Evolutionary conservation across 2,797 vertebrate species (phyloP).

Genomic region (Brachymystax lenok): DNA sequence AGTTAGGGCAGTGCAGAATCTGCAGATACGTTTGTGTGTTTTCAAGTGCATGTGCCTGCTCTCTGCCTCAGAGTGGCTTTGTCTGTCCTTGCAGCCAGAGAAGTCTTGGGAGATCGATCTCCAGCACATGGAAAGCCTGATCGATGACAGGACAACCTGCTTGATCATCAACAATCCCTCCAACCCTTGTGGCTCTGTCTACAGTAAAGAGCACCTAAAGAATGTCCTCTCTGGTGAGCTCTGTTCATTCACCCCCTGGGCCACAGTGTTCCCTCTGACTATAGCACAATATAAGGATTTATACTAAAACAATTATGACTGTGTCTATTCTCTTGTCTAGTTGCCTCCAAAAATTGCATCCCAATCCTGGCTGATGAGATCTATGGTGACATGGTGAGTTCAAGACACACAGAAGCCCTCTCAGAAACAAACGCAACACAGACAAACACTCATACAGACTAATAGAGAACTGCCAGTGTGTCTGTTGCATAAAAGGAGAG

Average conservation of each 20-base stretch:
- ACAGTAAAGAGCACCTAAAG: constrained; percentile 86
- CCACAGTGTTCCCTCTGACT: neutral
- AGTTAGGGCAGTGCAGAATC: no score
- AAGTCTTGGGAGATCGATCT: constrained; percentile 94
- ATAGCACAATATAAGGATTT: neutral
- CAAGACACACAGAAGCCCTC: neutral
- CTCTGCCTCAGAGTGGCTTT: neutral
- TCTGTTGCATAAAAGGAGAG: neutral
- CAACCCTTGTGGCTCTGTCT: constrained; percentile 97
- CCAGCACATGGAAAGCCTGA: constrained; percentile 90
- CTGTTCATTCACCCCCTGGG: neutral
- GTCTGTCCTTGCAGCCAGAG: constrained; percentile 80
- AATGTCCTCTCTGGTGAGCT: constrained; percentile 85
- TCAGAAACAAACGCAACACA: no score
- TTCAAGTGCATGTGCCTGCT: neutral
- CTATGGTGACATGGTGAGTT: constrained; percentile 96
- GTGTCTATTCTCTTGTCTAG: constrained; percentile 67
- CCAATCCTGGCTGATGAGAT: constrained; percentile 98
- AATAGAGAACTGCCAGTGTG: neutral
- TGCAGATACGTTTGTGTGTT: no score
- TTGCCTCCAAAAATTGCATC: constrained; percentile 89
- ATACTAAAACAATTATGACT: neutral
- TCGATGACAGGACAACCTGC: constrained; percentile 92
- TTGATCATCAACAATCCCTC: constrained; percentile 95
- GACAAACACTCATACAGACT: neutral